phyloP scores from a whole-genome alignment of 2,113 vertebrate genomes.

The Benitochromis conjunctus region DNA sequence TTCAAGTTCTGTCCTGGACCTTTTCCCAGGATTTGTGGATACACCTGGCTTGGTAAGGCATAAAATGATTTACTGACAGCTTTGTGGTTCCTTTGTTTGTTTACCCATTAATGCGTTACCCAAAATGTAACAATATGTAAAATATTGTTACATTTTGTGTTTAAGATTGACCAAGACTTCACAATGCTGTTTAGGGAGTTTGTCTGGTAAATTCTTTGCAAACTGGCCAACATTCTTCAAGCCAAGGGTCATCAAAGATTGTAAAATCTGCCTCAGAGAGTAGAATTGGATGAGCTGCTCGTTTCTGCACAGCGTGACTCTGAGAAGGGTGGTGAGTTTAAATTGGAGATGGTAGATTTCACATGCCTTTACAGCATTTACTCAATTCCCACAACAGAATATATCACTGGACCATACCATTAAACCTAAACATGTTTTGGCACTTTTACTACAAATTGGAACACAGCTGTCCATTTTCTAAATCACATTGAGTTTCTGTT shows the following conservation, averaged over 20 bases:
- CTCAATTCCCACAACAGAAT: accelerated
- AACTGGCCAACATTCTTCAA: not conserved
- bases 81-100: not conserved
- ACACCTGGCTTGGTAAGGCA: not conserved
- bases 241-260: not conserved
- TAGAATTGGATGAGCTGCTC: no score
- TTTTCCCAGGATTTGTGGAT: not conserved
- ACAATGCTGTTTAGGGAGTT: not conserved
- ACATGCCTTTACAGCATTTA: no score
- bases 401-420: no score
- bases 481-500: no score
- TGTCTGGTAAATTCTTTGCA: not conserved
- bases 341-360: no score
- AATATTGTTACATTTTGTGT: not conserved
- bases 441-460: no score
- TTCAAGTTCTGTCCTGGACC: not conserved
- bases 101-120: not conserved
- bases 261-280: not conserved
- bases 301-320: accelerated
- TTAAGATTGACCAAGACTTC: not conserved
- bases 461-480: no score
- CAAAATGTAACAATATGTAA: no score
- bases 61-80: not conserved
- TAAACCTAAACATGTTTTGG: no score
- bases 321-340: no score